Percentiles rank a stretch among this genome's conserved stretches.
Conservation (phyloP, 2,113 vertebrate species). For the Dicaeum eximium region DNA sequence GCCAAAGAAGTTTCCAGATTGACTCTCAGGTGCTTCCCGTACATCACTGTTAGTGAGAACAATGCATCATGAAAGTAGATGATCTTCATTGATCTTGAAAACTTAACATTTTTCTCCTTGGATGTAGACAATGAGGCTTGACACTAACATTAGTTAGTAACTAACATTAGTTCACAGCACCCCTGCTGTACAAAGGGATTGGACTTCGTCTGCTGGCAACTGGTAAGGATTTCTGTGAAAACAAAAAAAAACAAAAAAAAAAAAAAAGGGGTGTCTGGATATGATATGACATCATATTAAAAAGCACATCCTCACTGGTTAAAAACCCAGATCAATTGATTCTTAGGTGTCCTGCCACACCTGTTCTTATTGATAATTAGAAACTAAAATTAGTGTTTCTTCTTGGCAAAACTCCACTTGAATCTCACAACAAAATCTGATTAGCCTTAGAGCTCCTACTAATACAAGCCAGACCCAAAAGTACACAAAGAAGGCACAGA, state of each 20-base stretch:
- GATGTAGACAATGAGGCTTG: neutral
- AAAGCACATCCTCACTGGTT: neutral
- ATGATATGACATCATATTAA: conserved; percentile 15
- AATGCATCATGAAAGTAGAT: conserved; percentile 49
- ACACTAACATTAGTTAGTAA: neutral
- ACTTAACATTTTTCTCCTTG: conserved; percentile 1
- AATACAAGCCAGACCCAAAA: neutral
- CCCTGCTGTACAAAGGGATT: neutral
- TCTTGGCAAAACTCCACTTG: neutral
- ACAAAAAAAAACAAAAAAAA: neutral
- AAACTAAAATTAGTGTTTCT: neutral
- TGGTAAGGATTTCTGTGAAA: neutral
- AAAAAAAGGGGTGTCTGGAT: neutral
- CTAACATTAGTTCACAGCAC: neutral
- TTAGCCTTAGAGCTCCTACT: neutral
- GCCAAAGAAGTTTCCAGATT: conserved; percentile 58
- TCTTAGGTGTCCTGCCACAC: neutral
- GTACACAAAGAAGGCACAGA: neutral
- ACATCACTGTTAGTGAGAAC: conserved; percentile 38
- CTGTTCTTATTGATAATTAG: conserved; percentile 15
- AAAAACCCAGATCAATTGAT: neutral
- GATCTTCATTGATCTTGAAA: conserved; percentile 40
- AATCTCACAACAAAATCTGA: neutral
- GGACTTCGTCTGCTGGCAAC: neutral
- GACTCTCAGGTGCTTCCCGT: conserved; percentile 61